These are phyloP conservation scores for Trichosurus vulpecula DNA, from an alignment of 2,797 vertebrate genomes.

Conservation along the genomic window DNA sequence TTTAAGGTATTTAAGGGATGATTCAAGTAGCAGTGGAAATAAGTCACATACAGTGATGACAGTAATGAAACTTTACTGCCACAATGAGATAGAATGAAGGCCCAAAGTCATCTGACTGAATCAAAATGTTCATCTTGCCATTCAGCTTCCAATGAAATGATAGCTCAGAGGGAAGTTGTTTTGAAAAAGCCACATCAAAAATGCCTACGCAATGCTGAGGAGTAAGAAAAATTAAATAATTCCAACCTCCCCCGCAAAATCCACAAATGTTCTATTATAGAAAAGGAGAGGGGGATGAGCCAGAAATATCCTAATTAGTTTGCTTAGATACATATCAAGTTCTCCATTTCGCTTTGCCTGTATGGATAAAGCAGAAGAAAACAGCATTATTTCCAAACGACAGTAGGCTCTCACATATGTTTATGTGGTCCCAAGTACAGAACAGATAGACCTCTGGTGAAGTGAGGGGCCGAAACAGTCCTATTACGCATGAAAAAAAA, in stretches of 20 bases:
- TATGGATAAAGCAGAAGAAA: neutral
- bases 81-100: constrained; percentile 62
- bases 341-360: neutral
- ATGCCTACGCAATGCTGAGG: constrained; percentile 57
- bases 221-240: constrained; percentile 58
- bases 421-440: neutral
- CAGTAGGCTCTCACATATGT: neutral
- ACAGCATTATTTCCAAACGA: neutral
- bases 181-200: constrained; percentile 66
- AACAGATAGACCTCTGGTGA: neutral
- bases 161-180: constrained; percentile 64
- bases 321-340: neutral
- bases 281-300: neutral
- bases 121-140: constrained; percentile 59
- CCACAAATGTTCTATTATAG: neutral
- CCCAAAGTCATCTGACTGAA: constrained; percentile 68
- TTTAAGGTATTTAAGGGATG: constrained; percentile 71
- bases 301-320: constrained; percentile 19
- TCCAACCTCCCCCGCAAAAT: constrained; percentile 30
- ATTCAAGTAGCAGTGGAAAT: constrained; percentile 69
- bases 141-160: constrained; percentile 66
- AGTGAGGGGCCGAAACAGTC: neutral
- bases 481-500: neutral
- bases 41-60: constrained; percentile 62
- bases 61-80: constrained; percentile 63